Conservation (phyloP, 2,888 invertebrate species). For the Lordiphosa andalusiaca region DNA sequence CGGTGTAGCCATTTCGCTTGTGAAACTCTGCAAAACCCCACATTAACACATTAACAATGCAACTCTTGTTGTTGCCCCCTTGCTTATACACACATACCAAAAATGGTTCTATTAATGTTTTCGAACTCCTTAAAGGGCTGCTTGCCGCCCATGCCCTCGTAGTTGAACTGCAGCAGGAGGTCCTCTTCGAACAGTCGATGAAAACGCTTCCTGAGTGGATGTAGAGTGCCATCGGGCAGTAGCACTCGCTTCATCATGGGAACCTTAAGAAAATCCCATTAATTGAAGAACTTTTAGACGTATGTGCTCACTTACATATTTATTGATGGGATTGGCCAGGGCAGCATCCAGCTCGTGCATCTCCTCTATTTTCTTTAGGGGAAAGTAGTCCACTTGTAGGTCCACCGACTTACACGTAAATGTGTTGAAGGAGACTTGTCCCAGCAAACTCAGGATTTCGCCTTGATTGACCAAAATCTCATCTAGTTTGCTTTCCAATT, state of each 20-base stretch:
- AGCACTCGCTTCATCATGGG: slow-evolving; percentile 11
- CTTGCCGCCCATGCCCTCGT: slow-evolving; percentile 17
- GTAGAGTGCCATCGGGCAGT: slow-evolving; percentile 15
- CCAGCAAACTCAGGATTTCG: slow-evolving; percentile 10
- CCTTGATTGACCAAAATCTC: slow-evolving; percentile 18
- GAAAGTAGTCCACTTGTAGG: slow-evolving; percentile 10
- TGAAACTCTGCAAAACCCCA: slow-evolving; percentile 13
- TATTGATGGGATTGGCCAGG: slow-evolving; percentile 15
- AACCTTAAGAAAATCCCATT: slow-evolving; percentile 4
- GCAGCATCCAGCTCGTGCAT: slow-evolving; percentile 13
- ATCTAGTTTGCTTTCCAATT: slow-evolving; percentile 11
- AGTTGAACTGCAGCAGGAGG: slow-evolving; percentile 17
- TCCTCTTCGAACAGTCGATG: slow-evolving; percentile 14
- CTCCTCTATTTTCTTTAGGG: slow-evolving; percentile 14
- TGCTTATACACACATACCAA: slow-evolving; percentile 12
- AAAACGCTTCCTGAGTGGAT: slow-evolving; percentile 19
- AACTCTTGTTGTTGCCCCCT: neutral
- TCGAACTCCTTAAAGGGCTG: slow-evolving; percentile 26
- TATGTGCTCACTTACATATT: slow-evolving; percentile 16
- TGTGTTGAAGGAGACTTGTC: slow-evolving; percentile 1
- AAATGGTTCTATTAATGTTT: slow-evolving; percentile 23
- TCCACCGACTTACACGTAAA: no score
- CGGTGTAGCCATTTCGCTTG: slow-evolving; percentile 16
- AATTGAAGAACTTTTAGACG: neutral
- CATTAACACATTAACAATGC: neutral